These are phyloP conservation scores for Chaetodon trifascialis DNA, from an alignment of 2,113 vertebrate genomes.

Conservation along the genomic window DNA sequence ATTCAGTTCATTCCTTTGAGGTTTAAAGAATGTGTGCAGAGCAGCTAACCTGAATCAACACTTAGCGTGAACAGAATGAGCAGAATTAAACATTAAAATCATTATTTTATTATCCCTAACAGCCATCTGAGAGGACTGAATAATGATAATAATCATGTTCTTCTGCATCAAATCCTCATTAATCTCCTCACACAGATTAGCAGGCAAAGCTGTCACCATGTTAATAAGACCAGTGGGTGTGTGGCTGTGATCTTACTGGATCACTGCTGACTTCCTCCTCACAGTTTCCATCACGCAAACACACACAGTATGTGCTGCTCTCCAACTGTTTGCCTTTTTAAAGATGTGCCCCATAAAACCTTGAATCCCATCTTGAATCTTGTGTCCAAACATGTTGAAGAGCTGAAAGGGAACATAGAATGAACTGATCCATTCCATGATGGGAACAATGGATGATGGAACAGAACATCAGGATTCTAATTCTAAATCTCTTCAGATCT, in stretches of 20 bases:
- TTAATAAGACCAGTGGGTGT: slow-evolving; percentile 9
- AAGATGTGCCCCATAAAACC: too few relatives aligned
- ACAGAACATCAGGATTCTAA: too few relatives aligned
- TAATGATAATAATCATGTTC: background rate
- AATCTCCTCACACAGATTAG: slow-evolving; percentile 18
- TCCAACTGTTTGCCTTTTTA: background rate
- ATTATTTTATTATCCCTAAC: background rate
- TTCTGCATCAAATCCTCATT: slow-evolving; percentile 5
- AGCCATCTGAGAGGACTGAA: background rate
- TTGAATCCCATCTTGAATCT: too few relatives aligned
- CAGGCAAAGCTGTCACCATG: slow-evolving; percentile 1
- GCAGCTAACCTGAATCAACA: background rate
- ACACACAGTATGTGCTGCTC: background rate
- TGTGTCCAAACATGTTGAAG: too few relatives aligned
- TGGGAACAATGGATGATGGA: too few relatives aligned
- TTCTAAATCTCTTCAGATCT: too few relatives aligned
- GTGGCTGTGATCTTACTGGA: slow-evolving; percentile 10
- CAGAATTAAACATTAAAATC: background rate
- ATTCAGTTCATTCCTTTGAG: background rate
- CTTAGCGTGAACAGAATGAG: background rate
- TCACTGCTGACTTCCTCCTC: slow-evolving; percentile 5
- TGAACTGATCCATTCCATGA: too few relatives aligned
- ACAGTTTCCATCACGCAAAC: slow-evolving; percentile 14
- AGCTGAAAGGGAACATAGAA: too few relatives aligned
- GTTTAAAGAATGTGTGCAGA: background rate